Conservation (phyloP, 1,140 invertebrate genomes). For the Acromyrmex echinatior region DNA sequence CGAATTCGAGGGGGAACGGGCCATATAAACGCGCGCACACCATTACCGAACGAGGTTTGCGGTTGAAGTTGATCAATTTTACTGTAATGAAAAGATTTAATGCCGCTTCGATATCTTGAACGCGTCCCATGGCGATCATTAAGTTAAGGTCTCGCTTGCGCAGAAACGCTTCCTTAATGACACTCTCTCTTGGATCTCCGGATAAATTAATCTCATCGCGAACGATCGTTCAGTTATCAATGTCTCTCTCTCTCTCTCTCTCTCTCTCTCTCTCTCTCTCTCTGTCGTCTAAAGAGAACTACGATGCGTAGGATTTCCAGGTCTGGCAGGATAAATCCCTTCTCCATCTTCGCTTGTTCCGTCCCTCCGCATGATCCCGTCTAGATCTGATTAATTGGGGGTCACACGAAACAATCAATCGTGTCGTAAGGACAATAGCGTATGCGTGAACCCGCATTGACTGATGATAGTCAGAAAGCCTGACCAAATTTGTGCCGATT, state of each 20-base stretch:
- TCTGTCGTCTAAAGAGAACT: background rate
- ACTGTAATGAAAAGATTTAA: constrained; percentile 35
- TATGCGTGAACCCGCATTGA: constrained; percentile 51
- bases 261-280: background rate
- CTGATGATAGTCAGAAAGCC: constrained; percentile 44
- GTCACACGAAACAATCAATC: constrained; percentile 36
- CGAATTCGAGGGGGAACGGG: constrained; percentile 10
- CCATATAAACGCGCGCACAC: background rate
- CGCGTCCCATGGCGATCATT: constrained; percentile 39
- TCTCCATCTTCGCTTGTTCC: constrained; percentile 40
- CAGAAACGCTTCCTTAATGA: constrained; percentile 23
- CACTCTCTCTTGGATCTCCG: background rate
- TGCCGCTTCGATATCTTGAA: constrained; percentile 1
- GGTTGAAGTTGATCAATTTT: constrained; percentile 23
- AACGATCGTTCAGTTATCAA: constrained; percentile 63
- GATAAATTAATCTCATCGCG: constrained; percentile 71
- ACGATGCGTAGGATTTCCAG: constrained; percentile 17
- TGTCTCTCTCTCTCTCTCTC: background rate
- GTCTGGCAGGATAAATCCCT: constrained; percentile 49
- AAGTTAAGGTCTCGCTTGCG: constrained; percentile 10
- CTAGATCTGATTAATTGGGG: constrained; percentile 71
- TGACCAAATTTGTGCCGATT: constrained; percentile 30
- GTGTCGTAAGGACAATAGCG: constrained; percentile 23
- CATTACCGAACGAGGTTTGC: background rate
- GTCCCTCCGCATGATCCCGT: constrained; percentile 8